Percentiles rank a stretch among this genome's conserved stretches.
phyloP scores from a whole-genome alignment of 2,888 invertebrate genomes.

The Lasius platythorax region DNA sequence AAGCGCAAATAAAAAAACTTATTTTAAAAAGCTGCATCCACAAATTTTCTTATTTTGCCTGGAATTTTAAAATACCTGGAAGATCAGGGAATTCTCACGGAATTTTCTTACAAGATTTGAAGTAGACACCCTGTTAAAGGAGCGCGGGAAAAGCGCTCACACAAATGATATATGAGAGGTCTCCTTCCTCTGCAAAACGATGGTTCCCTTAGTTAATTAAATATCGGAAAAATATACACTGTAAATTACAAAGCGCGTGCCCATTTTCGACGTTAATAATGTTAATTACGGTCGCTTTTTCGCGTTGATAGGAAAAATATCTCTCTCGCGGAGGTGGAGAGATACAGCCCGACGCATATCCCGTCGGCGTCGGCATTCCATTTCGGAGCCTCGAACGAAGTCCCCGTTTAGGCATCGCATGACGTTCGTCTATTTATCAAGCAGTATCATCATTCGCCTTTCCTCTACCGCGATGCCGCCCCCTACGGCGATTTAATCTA shows the following conservation, averaged over 20 bases:
- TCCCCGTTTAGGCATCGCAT: constrained; percentile 84
- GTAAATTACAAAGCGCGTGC: constrained; percentile 27
- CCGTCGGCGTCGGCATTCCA: constrained; percentile 62
- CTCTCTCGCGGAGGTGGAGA: not conserved
- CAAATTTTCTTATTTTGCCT: too few species aligned
- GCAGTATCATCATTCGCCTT: constrained; percentile 84
- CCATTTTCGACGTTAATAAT: constrained; percentile 16
- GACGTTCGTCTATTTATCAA: constrained; percentile 85
- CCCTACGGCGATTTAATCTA: constrained; percentile 86
- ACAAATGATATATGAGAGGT: constrained; percentile 14
- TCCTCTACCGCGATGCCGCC: constrained; percentile 82
- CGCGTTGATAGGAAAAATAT: constrained; percentile 28
- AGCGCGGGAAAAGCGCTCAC: constrained; percentile 29
- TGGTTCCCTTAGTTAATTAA: constrained; percentile 31
- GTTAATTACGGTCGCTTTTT: constrained; percentile 33
- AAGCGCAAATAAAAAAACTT: too few species aligned
- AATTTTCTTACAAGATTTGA: too few species aligned
- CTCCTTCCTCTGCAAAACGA: not conserved
- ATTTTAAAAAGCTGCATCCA: too few species aligned
- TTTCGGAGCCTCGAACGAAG: constrained; percentile 72
- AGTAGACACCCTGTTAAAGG: too few species aligned
- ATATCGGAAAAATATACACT: not conserved
- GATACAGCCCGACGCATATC: constrained; percentile 20
- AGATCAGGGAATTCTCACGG: too few species aligned
- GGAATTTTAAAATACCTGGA: too few species aligned